These are phyloP conservation scores for Cynopterus brachyotis DNA, from an alignment of 2,113 vertebrate species.

Conservation along the genomic window DNA sequence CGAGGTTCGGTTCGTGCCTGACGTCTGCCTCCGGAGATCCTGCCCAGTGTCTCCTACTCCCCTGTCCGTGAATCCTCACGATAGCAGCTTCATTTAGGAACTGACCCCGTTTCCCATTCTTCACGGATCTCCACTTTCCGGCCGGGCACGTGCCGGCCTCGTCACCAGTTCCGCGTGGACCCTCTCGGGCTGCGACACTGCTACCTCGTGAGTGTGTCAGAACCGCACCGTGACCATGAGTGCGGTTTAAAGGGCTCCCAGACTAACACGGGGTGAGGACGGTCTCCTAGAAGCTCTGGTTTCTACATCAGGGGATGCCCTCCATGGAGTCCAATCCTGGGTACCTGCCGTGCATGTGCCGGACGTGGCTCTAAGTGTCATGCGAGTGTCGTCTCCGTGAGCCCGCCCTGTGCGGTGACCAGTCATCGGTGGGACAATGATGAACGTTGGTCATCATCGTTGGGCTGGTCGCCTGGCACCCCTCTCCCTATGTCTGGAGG, in stretches of 20 bases:
- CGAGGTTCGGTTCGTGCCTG: neutral
- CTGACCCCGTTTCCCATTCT: neutral
- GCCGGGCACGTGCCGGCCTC: neutral
- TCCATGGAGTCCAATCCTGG: accelerated
- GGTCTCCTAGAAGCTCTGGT: neutral
- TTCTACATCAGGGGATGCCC: accelerated
- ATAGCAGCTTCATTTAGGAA: conserved; percentile 60
- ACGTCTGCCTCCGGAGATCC: neutral
- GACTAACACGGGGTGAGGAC: neutral
- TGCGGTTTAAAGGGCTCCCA: neutral
- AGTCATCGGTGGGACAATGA: too few species aligned
- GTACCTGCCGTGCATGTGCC: too few species aligned
- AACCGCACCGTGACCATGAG: neutral
- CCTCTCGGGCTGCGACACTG: accelerated
- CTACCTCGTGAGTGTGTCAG: neutral
- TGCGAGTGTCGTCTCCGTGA: accelerated
- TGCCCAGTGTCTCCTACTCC: neutral
- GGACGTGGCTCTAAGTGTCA: accelerated
- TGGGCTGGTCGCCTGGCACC: neutral
- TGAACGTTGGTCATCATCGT: accelerated
- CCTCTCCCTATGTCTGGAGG: too few species aligned
- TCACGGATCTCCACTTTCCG: neutral
- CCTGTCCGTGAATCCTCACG: conserved; percentile 46
- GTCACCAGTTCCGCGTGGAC: accelerated
- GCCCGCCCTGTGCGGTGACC: neutral